Conservation (phyloP, 1,140 invertebrate species). For the Scaptomyza hsui region DNA sequence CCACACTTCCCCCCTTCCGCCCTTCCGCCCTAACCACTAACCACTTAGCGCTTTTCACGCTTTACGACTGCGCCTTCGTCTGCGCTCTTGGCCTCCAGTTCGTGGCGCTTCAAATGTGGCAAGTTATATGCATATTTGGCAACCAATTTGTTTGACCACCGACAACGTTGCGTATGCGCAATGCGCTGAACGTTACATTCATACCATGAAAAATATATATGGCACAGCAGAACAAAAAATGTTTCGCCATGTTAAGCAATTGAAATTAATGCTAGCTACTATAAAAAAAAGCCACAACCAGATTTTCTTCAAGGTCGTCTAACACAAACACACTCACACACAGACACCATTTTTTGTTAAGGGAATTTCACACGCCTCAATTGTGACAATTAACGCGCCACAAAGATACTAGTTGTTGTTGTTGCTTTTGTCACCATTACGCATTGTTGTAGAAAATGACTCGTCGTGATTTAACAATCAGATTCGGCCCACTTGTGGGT, state of each 20-base stretch:
- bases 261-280: constrained; percentile 54
- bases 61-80: constrained; percentile 34
- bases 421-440: constrained; percentile 32
- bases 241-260: constrained; percentile 57
- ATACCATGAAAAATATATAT: constrained; percentile 31
- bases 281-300: constrained; percentile 28
- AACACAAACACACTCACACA: constrained; percentile 25
- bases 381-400: constrained; percentile 77
- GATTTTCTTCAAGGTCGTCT: constrained; percentile 66
- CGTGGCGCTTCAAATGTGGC: constrained; percentile 37
- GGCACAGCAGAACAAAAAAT: constrained; percentile 51
- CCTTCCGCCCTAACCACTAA: background rate
- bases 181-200: constrained; percentile 35
- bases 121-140: constrained; percentile 43
- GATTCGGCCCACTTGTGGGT: constrained; percentile 54
- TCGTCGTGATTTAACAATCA: constrained; percentile 65
- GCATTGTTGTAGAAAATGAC: constrained; percentile 63
- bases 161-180: constrained; percentile 46
- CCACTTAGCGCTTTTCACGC: constrained; percentile 63
- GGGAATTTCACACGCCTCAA: constrained; percentile 75
- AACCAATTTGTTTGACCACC: constrained; percentile 38
- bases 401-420: constrained; percentile 20
- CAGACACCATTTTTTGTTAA: constrained; percentile 29
- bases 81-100: constrained; percentile 62
- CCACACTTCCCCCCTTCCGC: constrained; percentile 1